Evolutionary conservation across 2,113 vertebrate species (phyloP), one percentile per base, ranked within the genome.

Genomic region (Campylomormyrus tamandua): DNA sequence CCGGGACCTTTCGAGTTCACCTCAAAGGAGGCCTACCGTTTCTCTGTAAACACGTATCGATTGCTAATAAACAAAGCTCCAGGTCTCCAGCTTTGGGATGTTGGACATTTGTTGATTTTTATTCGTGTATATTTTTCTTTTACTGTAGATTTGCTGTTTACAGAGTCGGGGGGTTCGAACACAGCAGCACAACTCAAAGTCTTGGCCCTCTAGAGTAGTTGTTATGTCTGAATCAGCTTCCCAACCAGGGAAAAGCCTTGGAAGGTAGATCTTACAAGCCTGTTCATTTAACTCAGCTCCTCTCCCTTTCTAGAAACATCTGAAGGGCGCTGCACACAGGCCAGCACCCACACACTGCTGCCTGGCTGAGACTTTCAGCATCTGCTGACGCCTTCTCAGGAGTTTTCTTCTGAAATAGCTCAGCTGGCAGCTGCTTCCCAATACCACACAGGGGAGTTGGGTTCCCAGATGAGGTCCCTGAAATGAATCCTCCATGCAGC

Each of bases 391-490:
- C 46, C 13, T 86, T 27, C n/a, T 86, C 45, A 85, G 31, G 70
- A 49, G 19, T n/a, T 48, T 48, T n/a, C 21, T 49, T 50, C 24
- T 85, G 48, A 77, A 85, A n/a, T 85, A 5, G 9, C 70, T 77
- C 35, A 80, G 74, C 83, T 50, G 45, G 83, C 45, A 48, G 24
- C 24, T 84, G 83, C 24, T 48, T 84, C 83, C 1, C 45, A 11
- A n/a, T 70, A 70, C n/a, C 62, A 66, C 62, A 66, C 10, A 11
- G n/a, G n/a, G 62, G 62, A 70, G 15, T 42, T 77, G 13, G 74
- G 74, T 49, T 10, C 48, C 83, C 48, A 85, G 48, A 85, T 15
- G 92, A 95, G 95, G 92, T 90, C 92, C 92, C 92, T 93, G 92
- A 93, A 80, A 80, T 19, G 13, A 80, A 39, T 17, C 74, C 35